These are phyloP conservation scores for Mythimna impura DNA, from an alignment of 2,888 invertebrate genomes.

Conservation along the genomic window DNA sequence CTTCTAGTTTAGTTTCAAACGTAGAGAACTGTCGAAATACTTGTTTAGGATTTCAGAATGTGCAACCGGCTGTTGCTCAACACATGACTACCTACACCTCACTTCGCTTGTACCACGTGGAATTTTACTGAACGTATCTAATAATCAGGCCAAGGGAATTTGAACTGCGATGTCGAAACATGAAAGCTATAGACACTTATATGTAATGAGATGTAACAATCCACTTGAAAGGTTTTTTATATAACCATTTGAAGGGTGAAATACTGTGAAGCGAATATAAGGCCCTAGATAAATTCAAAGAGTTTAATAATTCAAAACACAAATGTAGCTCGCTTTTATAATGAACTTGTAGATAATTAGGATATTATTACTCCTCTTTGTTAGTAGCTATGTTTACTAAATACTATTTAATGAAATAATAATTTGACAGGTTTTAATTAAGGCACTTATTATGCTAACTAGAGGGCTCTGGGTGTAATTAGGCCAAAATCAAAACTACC, in stretches of 20 bases:
- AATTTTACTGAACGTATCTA: constrained; percentile 15
- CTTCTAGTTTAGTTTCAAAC: constrained; percentile 9
- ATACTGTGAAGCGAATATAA: constrained; percentile 27
- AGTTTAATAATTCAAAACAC: constrained; percentile 37
- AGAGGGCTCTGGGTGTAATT: constrained; percentile 29
- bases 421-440: constrained; percentile 46
- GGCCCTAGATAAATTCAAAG: constrained; percentile 32
- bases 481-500: constrained; percentile 48
- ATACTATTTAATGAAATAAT: constrained; percentile 49
- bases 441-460: constrained; percentile 32
- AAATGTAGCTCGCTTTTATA: constrained; percentile 28
- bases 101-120: neutral
- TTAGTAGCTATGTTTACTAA: constrained; percentile 35
- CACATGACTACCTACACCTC: neutral
- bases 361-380: constrained; percentile 31
- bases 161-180: constrained; percentile 23
- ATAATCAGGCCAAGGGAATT: constrained; percentile 20
- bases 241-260: constrained; percentile 27
- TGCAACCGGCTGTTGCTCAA: constrained; percentile 2
- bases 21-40: neutral
- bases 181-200: constrained; percentile 37
- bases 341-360: constrained; percentile 43
- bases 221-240: constrained; percentile 42
- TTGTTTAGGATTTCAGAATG: constrained; percentile 23
- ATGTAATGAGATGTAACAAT: constrained; percentile 49